Percentiles rank a stretch among this genome's conserved stretches.
Conservation (phyloP, 2,797 vertebrate genomes). For the Chanos chanos region DNA sequence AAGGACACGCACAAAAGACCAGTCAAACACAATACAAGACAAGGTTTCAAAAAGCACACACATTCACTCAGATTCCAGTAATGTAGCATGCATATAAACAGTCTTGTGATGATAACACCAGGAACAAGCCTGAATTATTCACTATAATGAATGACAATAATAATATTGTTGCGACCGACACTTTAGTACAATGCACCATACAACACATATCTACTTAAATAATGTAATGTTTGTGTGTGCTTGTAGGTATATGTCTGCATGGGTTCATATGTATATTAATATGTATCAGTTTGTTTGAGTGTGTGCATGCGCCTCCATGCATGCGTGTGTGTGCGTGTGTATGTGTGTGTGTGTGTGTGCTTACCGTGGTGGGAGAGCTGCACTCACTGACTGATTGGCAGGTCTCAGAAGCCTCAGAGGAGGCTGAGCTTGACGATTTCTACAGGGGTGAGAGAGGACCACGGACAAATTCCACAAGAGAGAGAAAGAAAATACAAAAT, state of each 20-base stretch:
- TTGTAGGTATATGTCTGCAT: conserved; percentile 4
- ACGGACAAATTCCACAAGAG: not conserved
- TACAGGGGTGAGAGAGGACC: conserved; percentile 49
- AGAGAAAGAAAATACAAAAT: not conserved
- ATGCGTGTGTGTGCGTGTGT: not conserved
- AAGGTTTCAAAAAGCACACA: too few relatives aligned
- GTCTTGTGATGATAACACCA: too few relatives aligned
- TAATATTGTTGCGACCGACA: too few relatives aligned
- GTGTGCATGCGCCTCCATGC: not conserved
- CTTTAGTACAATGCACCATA: too few relatives aligned
- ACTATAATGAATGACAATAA: too few relatives aligned
- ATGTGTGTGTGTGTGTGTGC: not conserved
- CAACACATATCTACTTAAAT: too few relatives aligned
- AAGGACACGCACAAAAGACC: too few relatives aligned
- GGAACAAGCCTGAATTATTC: too few relatives aligned
- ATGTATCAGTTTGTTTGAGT: not conserved
- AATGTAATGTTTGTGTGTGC: not conserved
- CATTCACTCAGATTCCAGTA: too few relatives aligned
- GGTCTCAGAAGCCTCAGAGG: conserved; percentile 95
- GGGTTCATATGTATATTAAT: conserved; percentile 25
- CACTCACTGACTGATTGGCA: conserved; percentile 98
- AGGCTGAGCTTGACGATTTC: conserved; percentile 97
- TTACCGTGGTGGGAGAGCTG: conserved; percentile 90
- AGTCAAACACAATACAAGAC: too few relatives aligned
- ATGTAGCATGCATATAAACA: too few relatives aligned